Evolutionary conservation across 2,888 invertebrate species (phyloP), one percentile per base, ranked within the genome.

Genomic region (Pachliopta kotzebuea): DNA sequence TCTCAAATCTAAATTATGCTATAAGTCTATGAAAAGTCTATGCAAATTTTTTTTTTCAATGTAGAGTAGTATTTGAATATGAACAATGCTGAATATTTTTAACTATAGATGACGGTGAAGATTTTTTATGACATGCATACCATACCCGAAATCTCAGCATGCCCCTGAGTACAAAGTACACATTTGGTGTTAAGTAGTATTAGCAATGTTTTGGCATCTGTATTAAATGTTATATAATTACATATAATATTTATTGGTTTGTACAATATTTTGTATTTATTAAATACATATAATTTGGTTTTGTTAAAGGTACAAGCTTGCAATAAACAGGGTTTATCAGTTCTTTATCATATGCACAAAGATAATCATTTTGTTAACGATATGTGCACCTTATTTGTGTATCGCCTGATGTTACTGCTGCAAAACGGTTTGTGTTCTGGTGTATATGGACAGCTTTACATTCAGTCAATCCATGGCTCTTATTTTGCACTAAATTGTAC

Each of bases 361-460:
- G 63, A 50, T 70, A 80, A 0, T 37, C 14, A 7, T 70, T 68
- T 24, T 72, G 70, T 60, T 84, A 84, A 1, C 67, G 23, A 49
- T 65, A 76, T 17, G 70, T 77, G 61, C 84, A 85, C 1, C n/a
- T 45, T 21, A 63, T 84, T 84, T 21, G 26, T 71, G 67, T 80
- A 84, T 23, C 76, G 61, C 1, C 29, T 67, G 62, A 57, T 55
- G 61, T 81, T 78, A 0, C 74, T 69, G 3, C 69, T 79, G 60
- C 83, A 83, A 0, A 79, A 69, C 0, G 84, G 83, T 55, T 78
- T 68, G 59, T 84, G 83, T 50, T 83, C 71, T 0, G 63, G 9
- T 0, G 83, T 81, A 65, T 83, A 85, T 0, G 64, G 24, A 55
- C 74, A 73, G 17, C 69, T 65, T 11, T 66, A 70, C 56, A 63